Evolutionary conservation across 2,113 vertebrate species (phyloP).

Genomic region (Sinosuthora webbiana): DNA sequence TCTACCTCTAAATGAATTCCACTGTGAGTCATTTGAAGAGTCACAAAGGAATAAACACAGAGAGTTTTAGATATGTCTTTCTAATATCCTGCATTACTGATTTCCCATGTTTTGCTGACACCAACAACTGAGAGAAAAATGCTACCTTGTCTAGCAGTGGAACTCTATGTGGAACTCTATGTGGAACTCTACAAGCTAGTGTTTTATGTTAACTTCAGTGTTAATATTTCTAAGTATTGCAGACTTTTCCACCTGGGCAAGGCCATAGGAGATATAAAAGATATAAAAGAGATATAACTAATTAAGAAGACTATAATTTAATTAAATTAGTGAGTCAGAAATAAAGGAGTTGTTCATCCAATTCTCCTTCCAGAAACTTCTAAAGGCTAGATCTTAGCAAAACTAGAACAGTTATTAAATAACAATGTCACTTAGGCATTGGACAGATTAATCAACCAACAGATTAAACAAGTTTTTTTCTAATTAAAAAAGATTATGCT

Average conservation of each 20-base stretch:
- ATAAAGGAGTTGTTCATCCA: not conserved
- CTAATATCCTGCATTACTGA: not conserved
- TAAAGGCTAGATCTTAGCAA: not conserved
- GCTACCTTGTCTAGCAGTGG: not conserved
- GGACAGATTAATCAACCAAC: not conserved
- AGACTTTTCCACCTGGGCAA: not conserved
- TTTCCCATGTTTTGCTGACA: not conserved
- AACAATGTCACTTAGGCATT: not conserved
- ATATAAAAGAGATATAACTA: not conserved
- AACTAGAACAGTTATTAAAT: not conserved
- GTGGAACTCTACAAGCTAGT: not conserved
- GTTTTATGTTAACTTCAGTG: not conserved
- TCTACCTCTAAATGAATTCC: not conserved
- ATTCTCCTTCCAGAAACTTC: not conserved
- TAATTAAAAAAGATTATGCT: conserved; percentile 2
- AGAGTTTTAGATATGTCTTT: not conserved
- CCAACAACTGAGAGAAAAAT: not conserved
- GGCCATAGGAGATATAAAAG: not conserved
- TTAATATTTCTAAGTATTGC: not conserved
- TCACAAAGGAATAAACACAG: not conserved
- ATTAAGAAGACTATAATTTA: not conserved
- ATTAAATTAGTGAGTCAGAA: not conserved
- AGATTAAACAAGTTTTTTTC: not conserved
- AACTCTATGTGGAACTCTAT: no score
- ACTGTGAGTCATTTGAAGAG: not conserved